Percentiles rank a stretch among this genome's conserved stretches.
These are phyloP conservation scores for Trididemnum nubilum DNA, from an alignment of 23 tunicate species.

Conservation along the genomic window DNA sequence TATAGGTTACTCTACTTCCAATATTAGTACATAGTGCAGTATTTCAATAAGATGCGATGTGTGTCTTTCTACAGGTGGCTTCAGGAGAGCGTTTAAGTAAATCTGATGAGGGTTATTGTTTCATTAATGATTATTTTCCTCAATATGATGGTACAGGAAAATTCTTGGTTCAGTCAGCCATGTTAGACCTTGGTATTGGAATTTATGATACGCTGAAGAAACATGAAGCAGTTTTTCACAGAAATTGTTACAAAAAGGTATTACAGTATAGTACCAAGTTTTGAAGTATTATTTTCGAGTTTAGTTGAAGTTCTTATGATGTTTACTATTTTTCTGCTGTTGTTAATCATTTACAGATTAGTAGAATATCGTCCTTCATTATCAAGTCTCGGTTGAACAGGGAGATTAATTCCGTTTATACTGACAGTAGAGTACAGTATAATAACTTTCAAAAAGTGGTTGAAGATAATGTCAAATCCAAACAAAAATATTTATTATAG, in stretches of 20 bases:
- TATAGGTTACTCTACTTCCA: too few relatives aligned
- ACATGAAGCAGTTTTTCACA: not conserved
- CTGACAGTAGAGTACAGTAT: not conserved
- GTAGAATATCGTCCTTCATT: not conserved
- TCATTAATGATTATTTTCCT: too few relatives aligned
- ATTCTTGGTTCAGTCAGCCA: not conserved
- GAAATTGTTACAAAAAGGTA: not conserved
- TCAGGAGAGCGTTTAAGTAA: too few relatives aligned
- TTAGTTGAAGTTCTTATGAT: not conserved
- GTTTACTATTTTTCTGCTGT: not conserved
- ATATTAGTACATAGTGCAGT: too few relatives aligned
- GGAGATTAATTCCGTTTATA: not conserved
- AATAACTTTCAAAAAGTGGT: not conserved
- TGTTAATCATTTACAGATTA: not conserved
- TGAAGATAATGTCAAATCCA: too few relatives aligned
- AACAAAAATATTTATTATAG: too few relatives aligned
- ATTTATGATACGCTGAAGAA: not conserved
- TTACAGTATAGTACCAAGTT: not conserved
- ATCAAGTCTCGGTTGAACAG: not conserved
- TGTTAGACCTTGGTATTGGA: not conserved
- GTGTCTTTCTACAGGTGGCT: too few relatives aligned
- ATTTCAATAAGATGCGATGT: too few relatives aligned
- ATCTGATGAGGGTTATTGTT: too few relatives aligned
- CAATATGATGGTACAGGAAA: not conserved
- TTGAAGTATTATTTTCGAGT: not conserved